Conservation (phyloP, 2,888 invertebrate species). For the Eilema sororculum region DNA sequence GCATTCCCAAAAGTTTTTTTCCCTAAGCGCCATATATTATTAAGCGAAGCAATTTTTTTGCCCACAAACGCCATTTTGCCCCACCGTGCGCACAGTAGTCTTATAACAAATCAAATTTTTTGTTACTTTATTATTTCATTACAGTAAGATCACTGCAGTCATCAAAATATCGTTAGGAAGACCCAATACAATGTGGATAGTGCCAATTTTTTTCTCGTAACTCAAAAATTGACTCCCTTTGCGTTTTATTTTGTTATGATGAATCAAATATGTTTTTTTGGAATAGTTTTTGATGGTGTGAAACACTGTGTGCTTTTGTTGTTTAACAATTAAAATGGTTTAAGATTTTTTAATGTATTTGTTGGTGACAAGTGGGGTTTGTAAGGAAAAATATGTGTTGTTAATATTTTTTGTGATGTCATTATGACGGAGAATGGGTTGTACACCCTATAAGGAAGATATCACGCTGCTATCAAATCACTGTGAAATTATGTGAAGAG, state of each 20-base stretch:
- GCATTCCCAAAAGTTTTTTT: slow-evolving; percentile 30
- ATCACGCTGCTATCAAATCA: slow-evolving; percentile 31
- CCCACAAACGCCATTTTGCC: slow-evolving; percentile 41
- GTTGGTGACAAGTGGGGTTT: slow-evolving; percentile 35
- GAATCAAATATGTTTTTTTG: slow-evolving; percentile 52
- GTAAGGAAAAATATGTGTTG: slow-evolving; percentile 10
- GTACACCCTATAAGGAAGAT: slow-evolving; percentile 15
- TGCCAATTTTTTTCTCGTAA: slow-evolving; percentile 81
- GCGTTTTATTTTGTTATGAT: slow-evolving; percentile 63
- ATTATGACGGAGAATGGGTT: slow-evolving; percentile 14
- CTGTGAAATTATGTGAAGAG: too few species aligned
- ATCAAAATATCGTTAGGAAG: slow-evolving; percentile 84
- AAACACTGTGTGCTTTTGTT: slow-evolving; percentile 54
- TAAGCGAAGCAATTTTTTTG: slow-evolving; percentile 39
- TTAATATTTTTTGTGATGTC: slow-evolving; percentile 19
- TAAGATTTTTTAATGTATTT: slow-evolving; percentile 43
- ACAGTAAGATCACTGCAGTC: slow-evolving; percentile 71
- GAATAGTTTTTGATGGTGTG: slow-evolving; percentile 50
- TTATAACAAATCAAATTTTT: slow-evolving; percentile 60
- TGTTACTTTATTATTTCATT: slow-evolving; percentile 77
- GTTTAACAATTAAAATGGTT: slow-evolving; percentile 57
- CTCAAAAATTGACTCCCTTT: slow-evolving; percentile 70
- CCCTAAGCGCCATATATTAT: slow-evolving; percentile 45
- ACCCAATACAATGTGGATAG: slow-evolving; percentile 70
- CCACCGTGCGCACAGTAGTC: slow-evolving; percentile 61